Base-by-base conservation (phyloP, 2,797 vertebrate species). In the Tragelaphus eurycerus region DNA sequence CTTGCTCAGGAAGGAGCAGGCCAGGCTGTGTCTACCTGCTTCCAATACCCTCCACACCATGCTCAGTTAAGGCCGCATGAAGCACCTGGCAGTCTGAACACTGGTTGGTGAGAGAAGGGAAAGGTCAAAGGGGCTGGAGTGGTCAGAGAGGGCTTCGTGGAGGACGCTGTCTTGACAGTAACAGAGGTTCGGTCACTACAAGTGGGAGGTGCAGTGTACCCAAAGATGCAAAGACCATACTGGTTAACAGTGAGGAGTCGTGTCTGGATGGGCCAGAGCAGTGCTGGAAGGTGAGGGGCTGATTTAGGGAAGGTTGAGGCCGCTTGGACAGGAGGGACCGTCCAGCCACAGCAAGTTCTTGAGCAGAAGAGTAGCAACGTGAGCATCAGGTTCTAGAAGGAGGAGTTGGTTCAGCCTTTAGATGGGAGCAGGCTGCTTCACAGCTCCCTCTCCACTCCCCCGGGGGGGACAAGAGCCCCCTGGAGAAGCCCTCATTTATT, bases 141-240 rank as follows among this genome's bases (percentile, higher is more conserved):
- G 43, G 9, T 71, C 88, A 59, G 38, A 81, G 60, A 88, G 48
- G 84, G 57, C 90, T 78, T 92, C 64, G 0, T 54, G 19, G 52
- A 79, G 43, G 91, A 91, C 46, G 81, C 76, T 11, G 21, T 86
- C 89, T 82, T 93, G 76, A 64, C 84, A 86, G 85, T 46, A 31
- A 86, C 46, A 88, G 76, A 67, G 11, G 34, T n/a, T 4, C 16
- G 60, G 25, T 67, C 57, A 17, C 25, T 48, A 74, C n/a, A 59
- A 64, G 29, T 43, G 93, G 50, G 38, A 29, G n/a, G 50, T 2
- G 0, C 29, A 38, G 34, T n/a, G 64, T 34, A 79, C 50, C 83
- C 76, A 48, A 78, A 83, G 62, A 55, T 8, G 23, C 12, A 13
- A 31, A 54, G 27, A 27, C 31, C 27, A 55, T 67, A n/a, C 48